A percentile compares a stretch with the other conserved stretches of the same genome.
These are phyloP conservation scores for Spisula subtruncata DNA, from an alignment of 2,888 invertebrate species.

Conservation along the genomic window DNA sequence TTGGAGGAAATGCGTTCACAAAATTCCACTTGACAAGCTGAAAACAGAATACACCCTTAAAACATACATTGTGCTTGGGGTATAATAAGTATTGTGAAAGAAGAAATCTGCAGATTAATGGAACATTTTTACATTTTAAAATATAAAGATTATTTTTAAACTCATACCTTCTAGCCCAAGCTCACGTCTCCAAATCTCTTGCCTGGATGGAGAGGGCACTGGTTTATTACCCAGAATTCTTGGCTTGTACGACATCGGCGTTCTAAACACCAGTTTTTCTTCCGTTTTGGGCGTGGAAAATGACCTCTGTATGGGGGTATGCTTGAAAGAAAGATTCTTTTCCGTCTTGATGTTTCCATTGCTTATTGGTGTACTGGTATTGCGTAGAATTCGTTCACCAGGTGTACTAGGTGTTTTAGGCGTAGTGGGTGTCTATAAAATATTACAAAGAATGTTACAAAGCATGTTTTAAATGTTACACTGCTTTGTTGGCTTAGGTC, in stretches of 20 bases:
- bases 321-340: conserved; percentile 15
- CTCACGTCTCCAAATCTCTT: conserved; percentile 80
- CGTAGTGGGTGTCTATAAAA: conserved; percentile 53
- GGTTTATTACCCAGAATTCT: conserved; percentile 74
- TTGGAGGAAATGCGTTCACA: too few relatives aligned
- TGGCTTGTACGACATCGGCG: conserved; percentile 83
- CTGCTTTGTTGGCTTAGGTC: neutral
- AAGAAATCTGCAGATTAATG: neutral
- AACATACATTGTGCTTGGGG: too few relatives aligned
- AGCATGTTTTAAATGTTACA: too few relatives aligned
- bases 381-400: conserved; percentile 49
- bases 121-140: neutral
- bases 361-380: conserved; percentile 54
- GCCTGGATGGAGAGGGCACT: conserved; percentile 80
- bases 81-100: too few relatives aligned
- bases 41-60: too few relatives aligned
- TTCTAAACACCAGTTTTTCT: conserved; percentile 78
- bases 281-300: conserved; percentile 36
- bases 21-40: too few relatives aligned
- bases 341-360: conserved; percentile 45
- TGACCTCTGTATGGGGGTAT: conserved; percentile 34
- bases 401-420: conserved; percentile 66
- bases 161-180: conserved; percentile 79
- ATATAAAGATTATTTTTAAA: too few relatives aligned
- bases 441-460: neutral